Conservation (phyloP, 2,113 vertebrate genomes). For the Papio anubis region DNA sequence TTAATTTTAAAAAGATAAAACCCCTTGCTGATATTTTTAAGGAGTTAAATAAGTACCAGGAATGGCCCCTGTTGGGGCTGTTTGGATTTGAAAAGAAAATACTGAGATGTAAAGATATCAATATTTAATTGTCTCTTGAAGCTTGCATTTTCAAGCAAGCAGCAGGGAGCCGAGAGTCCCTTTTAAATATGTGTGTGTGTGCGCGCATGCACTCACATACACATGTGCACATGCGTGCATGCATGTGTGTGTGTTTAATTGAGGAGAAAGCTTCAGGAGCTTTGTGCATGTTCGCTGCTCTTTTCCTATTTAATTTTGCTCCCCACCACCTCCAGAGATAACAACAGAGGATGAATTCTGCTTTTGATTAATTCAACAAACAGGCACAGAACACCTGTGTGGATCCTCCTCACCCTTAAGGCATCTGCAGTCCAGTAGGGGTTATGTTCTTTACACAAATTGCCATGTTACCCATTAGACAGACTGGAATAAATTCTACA, state of each 20-base stretch:
- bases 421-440: not conserved
- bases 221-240: not conserved
- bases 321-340: not conserved
- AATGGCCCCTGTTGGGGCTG: constrained; percentile 75
- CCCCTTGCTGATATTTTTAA: constrained; percentile 59
- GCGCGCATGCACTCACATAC: rapidly evolving
- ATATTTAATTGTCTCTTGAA: constrained; percentile 78
- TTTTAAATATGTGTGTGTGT: not conserved
- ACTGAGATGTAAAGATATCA: constrained; percentile 77
- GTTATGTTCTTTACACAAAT: not conserved
- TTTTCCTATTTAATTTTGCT: not conserved
- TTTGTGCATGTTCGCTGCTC: not conserved
- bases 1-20: constrained; percentile 67
- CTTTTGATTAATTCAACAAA: constrained; percentile 49
- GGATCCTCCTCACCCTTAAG: not conserved
- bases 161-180: constrained; percentile 49
- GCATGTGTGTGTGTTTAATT: not conserved
- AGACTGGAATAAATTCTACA: not conserved
- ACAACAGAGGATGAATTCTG: not conserved
- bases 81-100: constrained; percentile 77
- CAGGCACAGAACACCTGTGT: not conserved
- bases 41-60: constrained; percentile 68
- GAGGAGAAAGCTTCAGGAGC: not conserved
- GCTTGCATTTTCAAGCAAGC: constrained; percentile 63
- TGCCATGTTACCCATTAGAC: not conserved